Conservation (phyloP, 2,888 invertebrate species). For the Blera fallax region DNA sequence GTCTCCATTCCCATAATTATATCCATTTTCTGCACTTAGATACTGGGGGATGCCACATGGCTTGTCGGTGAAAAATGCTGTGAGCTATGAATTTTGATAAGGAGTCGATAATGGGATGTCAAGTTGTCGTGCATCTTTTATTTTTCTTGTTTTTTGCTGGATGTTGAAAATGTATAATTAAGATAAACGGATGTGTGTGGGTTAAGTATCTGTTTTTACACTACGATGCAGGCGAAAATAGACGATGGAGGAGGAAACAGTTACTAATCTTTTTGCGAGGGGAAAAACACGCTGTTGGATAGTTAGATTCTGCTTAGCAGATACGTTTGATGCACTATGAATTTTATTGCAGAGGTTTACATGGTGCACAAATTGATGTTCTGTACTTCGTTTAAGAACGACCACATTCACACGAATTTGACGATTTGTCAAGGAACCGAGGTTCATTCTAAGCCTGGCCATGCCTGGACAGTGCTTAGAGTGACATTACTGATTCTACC, state of each 20-base stretch:
- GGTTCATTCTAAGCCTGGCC: too few species aligned
- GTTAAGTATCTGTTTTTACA: conserved; percentile 31
- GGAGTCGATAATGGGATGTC: conserved; percentile 59
- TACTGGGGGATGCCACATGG: not conserved
- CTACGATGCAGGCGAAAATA: conserved; percentile 27
- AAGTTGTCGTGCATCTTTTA: conserved; percentile 3
- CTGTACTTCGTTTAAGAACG: too few species aligned
- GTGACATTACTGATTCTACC: too few species aligned
- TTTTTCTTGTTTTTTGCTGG: not conserved
- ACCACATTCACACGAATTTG: too few species aligned
- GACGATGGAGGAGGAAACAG: not conserved
- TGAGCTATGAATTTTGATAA: conserved; percentile 61
- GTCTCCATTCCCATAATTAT: conserved; percentile 37
- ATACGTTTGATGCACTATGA: too few species aligned
- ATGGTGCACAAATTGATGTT: too few species aligned
- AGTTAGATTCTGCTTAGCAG: not conserved
- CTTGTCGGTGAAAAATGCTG: conserved; percentile 24
- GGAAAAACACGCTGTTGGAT: not conserved
- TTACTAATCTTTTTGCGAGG: not conserved
- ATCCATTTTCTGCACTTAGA: not conserved
- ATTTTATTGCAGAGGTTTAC: too few species aligned
- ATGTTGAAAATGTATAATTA: conserved; percentile 25
- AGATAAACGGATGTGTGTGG: conserved; percentile 56
- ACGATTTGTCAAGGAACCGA: too few species aligned
- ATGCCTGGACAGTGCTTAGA: too few species aligned